Base-by-base conservation (phyloP, 2,797 vertebrate species). In the Hoplostethus atlanticus region DNA sequence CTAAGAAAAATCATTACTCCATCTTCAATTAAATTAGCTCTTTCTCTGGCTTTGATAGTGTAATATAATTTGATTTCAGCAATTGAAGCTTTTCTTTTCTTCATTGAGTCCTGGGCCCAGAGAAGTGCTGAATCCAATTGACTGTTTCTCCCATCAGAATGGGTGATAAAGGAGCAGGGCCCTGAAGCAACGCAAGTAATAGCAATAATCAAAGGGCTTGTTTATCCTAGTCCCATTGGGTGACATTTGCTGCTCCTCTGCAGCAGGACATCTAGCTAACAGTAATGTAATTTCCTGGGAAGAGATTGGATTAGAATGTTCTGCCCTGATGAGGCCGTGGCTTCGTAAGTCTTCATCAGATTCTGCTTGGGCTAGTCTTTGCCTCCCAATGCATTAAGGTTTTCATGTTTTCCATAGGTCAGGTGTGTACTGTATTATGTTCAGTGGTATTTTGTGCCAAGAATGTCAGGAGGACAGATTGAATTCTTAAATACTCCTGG, bases 261-360 rank as follows among this genome's bases (percentile, higher is more conserved):
- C 78, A 65, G 76, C 78, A 63, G 84, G 87, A 81, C 81, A 88
- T 88, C 79, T 77, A 84, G 82, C 80, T 74, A 61, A 79, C 69
- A 34, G 28, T 92, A 91, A 93, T 89, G 79, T 77, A 42, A 91
- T 92, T 92, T 80, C 70, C 87, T 74, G 42, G 0, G 64, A 84
- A 81, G 47, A 83, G 80, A 93, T 93, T 89, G 75, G 83, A 91
- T 94, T 90, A 90, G 73, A 82, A 79, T 71, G 76, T 76, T 69
- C 60, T 71, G 74, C 78, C 81, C 79, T 54, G 73, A 87, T 76
- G 77, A 84, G 70, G 61, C 69, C 55, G 69, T 59, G 64, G 51
- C 86, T 81, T 80, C 68, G 71, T 61, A 64, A 67, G 71, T 79
- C 64, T 81, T 73, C 75, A 42, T 85, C 71, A 60, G 34, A 77